Percentiles rank a stretch among this genome's conserved stretches.
phyloP scores from a whole-genome alignment of 35 echinoderm and acorn worm species.

The Chiridota heheva region DNA sequence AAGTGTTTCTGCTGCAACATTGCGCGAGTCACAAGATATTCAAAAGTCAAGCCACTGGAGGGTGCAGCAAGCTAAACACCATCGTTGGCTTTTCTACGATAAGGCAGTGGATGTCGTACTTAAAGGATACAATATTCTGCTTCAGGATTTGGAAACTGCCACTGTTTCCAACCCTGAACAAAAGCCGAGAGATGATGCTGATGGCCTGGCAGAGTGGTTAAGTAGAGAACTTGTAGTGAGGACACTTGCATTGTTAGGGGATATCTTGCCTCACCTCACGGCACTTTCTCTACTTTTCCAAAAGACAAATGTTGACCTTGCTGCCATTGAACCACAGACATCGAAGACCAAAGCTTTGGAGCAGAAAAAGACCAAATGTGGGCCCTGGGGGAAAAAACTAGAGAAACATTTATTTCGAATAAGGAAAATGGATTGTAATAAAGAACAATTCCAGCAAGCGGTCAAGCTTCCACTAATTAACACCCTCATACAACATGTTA shows the following conservation, averaged over 20 bases:
- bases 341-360: not conserved
- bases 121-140: not conserved
- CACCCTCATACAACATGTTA: not conserved
- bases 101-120: not conserved
- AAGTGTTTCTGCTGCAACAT: not conserved
- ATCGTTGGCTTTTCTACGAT: not conserved
- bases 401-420: not conserved
- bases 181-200: conserved; percentile 3
- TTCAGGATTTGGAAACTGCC: not conserved
- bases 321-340: not conserved
- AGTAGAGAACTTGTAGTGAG: conserved; percentile 14
- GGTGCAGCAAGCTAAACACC: not conserved
- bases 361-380: not conserved
- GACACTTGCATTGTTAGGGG: not conserved
- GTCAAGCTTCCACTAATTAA: not conserved
- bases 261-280: not conserved
- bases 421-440: not conserved
- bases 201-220: conserved; percentile 1
- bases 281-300: not conserved
- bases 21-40: not conserved
- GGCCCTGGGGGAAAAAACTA: not conserved
- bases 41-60: not conserved
- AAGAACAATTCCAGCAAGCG: not conserved
- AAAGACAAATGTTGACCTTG: conserved; percentile 11
- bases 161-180: not conserved